phyloP scores from a whole-genome alignment of 2,113 vertebrate species.

The Platichthys flesus region DNA sequence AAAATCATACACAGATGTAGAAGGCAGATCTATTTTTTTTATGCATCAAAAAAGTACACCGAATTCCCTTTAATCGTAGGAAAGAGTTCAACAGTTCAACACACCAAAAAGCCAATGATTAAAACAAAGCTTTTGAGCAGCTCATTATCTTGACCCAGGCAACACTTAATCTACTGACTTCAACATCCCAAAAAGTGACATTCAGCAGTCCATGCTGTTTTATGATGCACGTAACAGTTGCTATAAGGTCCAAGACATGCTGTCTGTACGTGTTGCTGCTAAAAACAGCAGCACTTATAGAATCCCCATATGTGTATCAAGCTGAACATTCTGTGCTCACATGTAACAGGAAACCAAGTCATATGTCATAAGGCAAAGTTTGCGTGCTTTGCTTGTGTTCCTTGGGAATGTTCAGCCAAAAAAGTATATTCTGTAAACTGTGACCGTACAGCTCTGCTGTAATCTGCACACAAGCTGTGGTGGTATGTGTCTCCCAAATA shows the following conservation, averaged over 20 bases:
- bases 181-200: slow-evolving; percentile 7
- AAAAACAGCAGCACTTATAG: neutral
- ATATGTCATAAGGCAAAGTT: slow-evolving; percentile 12
- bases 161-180: neutral
- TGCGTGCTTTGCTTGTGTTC: neutral
- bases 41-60: no score
- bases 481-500: slow-evolving; percentile 52
- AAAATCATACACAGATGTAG: no score
- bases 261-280: neutral
- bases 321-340: neutral
- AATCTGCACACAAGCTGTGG: slow-evolving; percentile 18
- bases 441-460: neutral
- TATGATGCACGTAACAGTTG: slow-evolving; percentile 25
- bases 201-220: neutral
- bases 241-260: neutral
- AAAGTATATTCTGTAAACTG: neutral
- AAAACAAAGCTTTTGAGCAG: neutral
- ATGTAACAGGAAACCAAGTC: slow-evolving; percentile 15
- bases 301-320: neutral
- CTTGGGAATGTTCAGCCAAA: slow-evolving; percentile 3
- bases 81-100: neutral
- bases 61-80: neutral
- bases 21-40: no score
- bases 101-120: no score
- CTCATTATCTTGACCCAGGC: neutral